Percentiles rank a stretch among this genome's conserved stretches.
Evolutionary conservation across 2,113 vertebrate species (phyloP).

Genomic region (Protobothrops mucrosquamatus): DNA sequence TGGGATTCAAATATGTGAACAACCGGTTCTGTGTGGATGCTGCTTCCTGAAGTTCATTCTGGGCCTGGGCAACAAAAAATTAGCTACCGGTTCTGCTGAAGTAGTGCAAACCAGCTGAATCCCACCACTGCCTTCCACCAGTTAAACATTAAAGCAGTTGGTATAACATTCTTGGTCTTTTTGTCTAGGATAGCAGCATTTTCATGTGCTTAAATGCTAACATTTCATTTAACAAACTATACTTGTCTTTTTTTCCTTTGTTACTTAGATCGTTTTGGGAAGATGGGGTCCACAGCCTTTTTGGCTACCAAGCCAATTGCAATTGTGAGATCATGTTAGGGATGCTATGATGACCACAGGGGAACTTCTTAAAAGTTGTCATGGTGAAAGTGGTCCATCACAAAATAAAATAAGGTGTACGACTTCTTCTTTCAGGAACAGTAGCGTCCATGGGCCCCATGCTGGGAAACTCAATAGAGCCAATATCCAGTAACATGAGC

Average conservation of each 20-base stretch:
- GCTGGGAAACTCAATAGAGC: not conserved
- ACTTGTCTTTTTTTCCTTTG: not conserved
- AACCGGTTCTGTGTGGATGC: too few relatives aligned
- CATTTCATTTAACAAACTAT: not conserved
- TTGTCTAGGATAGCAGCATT: not conserved
- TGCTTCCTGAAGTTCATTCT: too few relatives aligned
- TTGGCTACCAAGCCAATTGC: not conserved
- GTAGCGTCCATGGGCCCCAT: not conserved
- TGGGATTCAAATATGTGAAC: too few relatives aligned
- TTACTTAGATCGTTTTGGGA: not conserved
- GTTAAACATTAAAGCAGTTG: not conserved
- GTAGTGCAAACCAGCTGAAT: too few relatives aligned
- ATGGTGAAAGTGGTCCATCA: not conserved
- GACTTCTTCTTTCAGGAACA: not conserved
- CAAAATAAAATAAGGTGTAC: not conserved
- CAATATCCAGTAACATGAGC: not conserved
- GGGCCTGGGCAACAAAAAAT: too few relatives aligned
- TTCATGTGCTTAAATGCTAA: not conserved
- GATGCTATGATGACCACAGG: not conserved
- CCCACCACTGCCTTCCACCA: not conserved
- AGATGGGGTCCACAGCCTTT: not conserved
- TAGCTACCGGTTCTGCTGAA: too few relatives aligned
- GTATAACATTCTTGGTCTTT: not conserved
- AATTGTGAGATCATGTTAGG: not conserved
- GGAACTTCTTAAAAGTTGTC: not conserved